Evolutionary conservation across 2,797 vertebrate genomes (phyloP), one percentile per base, ranked within the genome.

Genomic region (Acanthiza pusilla): DNA sequence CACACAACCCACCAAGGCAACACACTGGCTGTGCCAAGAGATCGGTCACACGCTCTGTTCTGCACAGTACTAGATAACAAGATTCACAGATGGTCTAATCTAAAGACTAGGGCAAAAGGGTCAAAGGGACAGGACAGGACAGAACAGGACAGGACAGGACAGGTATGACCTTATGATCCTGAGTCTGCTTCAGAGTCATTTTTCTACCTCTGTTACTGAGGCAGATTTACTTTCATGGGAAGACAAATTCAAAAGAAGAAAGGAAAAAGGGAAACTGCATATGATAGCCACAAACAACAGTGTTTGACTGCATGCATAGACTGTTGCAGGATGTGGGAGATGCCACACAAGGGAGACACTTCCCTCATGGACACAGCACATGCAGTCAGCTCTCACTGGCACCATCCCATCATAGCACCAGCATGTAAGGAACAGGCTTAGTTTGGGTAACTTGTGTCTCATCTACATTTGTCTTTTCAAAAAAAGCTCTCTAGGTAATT

Each of bases 1-100:
- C 67, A 90, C 71, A 40, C 63, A 76, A 72, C 60, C 88, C 77
- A 5, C 50, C 80, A 85, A 60, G 71, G 82, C 87, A 96, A 76
- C 48, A 21, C 62, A 29, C 38, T 58, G 80, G 34, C 76, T 88
- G 74, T 91, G 91, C 93, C 93, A 95, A 88, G 89, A 63, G 45
- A 86, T 50, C 58, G 43, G 83, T 63, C 81, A 51, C 81, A 79
- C 6, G 16, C 57, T 78, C 81, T 89, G 73, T 57, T 89, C 75
- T 88, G 73, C 82, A 57, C 61, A 63, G 89, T 29, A 15, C 89
- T 73, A 91, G 72, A 81, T 68, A 94, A 87, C 60, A 60, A 71
- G 85, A 88, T 88, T 87, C 83, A 89, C 84, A 93, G 53, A 72
- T 63, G 76, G 73, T 34, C 70, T 84, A 57, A 91, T 86, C 62